These are phyloP conservation scores for Gobiocypris rarus DNA, from an alignment of 2,113 vertebrate genomes.

Conservation along the genomic window DNA sequence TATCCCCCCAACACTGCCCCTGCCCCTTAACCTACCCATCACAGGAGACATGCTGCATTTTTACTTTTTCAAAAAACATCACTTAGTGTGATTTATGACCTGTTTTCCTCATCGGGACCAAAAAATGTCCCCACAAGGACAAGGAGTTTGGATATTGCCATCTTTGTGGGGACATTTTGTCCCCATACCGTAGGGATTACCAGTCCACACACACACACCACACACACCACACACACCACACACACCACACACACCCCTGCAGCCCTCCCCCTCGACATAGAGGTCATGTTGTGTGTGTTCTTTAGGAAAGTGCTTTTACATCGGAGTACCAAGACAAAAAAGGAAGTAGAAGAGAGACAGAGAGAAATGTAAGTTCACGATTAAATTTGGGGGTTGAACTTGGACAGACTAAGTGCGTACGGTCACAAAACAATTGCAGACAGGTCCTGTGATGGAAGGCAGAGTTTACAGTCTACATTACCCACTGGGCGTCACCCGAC, in stretches of 20 bases:
- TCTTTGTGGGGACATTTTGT: no score
- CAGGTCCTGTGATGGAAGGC: neutral
- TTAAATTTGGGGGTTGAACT: conserved; percentile 3
- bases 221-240: no score
- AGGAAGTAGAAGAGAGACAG: conserved; percentile 8
- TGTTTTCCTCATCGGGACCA: no score
- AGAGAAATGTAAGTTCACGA: neutral
- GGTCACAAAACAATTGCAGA: neutral
- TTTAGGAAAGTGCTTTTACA: conserved; percentile 24
- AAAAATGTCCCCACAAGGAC: no score
- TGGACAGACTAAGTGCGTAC: neutral
- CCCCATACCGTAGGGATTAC: no score
- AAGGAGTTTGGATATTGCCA: no score
- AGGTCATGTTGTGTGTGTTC: conserved; percentile 46
- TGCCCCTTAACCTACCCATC: no score
- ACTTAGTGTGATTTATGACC: no score
- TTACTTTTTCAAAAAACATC: no score
- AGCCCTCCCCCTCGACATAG: conserved; percentile 5
- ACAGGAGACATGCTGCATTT: no score
- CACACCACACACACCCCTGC: conserved; percentile 4
- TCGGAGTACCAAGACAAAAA: conserved; percentile 20
- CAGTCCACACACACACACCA: no score
- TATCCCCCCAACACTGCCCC: no score
- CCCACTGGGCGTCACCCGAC: conserved; percentile 7
- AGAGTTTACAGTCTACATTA: neutral